Base-by-base conservation (phyloP, 2,113 vertebrate species). In the Ictalurus punctatus region DNA sequence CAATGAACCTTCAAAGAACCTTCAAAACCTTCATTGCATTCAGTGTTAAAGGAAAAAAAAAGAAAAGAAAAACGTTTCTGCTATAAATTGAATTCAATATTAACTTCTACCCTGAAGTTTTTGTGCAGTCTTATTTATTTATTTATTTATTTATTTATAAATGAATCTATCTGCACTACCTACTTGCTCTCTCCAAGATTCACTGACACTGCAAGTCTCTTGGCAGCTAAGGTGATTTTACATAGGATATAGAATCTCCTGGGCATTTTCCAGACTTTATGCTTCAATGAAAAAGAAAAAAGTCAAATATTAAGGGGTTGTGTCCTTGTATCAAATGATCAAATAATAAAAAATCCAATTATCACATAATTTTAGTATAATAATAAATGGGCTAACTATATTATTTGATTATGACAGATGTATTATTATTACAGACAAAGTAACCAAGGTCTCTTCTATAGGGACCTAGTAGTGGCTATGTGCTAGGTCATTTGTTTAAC, bases 121-220 rank as follows among this genome's bases (percentile, higher is more conserved):
- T 48, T 48, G 40, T 78, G 44, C 74, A 78, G 48, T n/a, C 73
- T 58, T 58, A 19, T 58, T 17, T 56, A 40, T 40, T 40, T 40
- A 40, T 40, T 40, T 40, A 40, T 40, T 40, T 40, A 40, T 40
- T 44, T 44, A 4, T 44, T 58, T 58, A 4, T 10, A 48, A 78
- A 78, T 48, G 21, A 78, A 78, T 48, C 21, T 34, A 5, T 48
- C 74, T 78, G 37, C 74, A 27, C 74, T 78, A 27, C 21, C 37
- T 78, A 27, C 71, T 74, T 40, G 37, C 40, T 78, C 74, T 78
- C 48, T 79, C 44, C n/a, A 79, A 79, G 12, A n/a, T 79, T 79
- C 48, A 79, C 44, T 79, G 76, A 79, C 7, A 52, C 76, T 27
- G 76, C 44, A 79, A 52, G 25, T 79, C 4, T 79, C 76, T 27